A percentile compares a stretch with the other conserved stretches of the same genome.
Conservation (phyloP, 2,888 invertebrate species). For the Epinotia brunnichana region DNA sequence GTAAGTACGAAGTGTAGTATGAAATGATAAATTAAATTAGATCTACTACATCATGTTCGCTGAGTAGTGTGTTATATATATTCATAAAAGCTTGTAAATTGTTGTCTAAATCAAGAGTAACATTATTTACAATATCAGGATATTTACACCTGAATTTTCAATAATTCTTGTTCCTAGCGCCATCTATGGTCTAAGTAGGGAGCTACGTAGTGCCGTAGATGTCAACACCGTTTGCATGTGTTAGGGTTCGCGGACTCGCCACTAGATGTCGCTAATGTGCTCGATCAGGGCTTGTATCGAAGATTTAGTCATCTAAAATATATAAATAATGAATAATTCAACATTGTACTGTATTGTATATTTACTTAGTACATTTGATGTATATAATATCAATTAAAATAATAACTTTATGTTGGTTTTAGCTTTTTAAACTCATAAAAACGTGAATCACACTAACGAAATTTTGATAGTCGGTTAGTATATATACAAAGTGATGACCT, state of each 20-base stretch:
- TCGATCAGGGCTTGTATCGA: too few relatives aligned
- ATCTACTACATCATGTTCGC: too few relatives aligned
- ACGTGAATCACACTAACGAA: not conserved
- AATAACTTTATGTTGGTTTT: not conserved
- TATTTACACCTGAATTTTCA: not conserved
- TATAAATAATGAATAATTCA: not conserved
- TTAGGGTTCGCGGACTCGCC: conserved; percentile 1
- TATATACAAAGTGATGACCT: conserved; percentile 10
- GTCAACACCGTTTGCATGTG: too few relatives aligned
- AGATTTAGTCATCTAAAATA: not conserved
- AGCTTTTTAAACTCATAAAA: not conserved
- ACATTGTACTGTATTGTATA: not conserved
- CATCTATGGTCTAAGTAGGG: not conserved
- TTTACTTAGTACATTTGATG: not conserved
- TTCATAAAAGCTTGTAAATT: too few relatives aligned
- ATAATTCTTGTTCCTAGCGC: not conserved
- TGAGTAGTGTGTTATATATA: too few relatives aligned
- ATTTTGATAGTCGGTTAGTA: not conserved
- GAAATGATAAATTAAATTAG: too few relatives aligned
- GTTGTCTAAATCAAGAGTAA: too few relatives aligned
- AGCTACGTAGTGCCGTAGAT: too few relatives aligned
- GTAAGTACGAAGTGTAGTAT: too few relatives aligned
- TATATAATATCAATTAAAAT: not conserved
- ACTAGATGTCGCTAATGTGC: conserved; percentile 18
- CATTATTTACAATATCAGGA: too few relatives aligned